Evolutionary conservation across 1,140 invertebrate genomes (phyloP).

Genomic region (Antheraea mylitta): DNA sequence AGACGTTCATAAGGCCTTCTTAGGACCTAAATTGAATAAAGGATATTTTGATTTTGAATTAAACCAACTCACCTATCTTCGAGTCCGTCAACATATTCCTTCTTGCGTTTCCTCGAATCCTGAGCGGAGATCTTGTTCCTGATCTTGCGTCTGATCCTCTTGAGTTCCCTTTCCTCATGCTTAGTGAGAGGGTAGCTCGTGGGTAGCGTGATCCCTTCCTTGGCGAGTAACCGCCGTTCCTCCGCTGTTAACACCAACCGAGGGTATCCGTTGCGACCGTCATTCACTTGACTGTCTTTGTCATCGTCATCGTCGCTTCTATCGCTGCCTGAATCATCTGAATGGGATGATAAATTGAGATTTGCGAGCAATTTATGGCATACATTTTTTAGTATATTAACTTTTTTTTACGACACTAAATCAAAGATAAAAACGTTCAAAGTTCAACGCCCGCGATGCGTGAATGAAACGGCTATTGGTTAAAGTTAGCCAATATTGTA

Average conservation of each 20-base stretch:
- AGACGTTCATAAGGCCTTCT: too few species aligned
- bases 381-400: too few species aligned
- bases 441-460: neutral
- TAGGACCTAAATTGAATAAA: too few species aligned
- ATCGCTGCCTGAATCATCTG: conserved; percentile 72
- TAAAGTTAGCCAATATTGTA: too few species aligned
- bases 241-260: conserved; percentile 85
- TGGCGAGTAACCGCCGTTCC: conserved; percentile 88
- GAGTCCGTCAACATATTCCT: conserved; percentile 95
- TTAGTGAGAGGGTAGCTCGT: conserved; percentile 92
- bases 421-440: neutral
- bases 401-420: too few species aligned
- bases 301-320: conserved; percentile 73
- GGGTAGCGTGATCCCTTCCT: conserved; percentile 91
- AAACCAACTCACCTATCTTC: conserved; percentile 83
- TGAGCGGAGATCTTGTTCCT: conserved; percentile 97
- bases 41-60: too few species aligned
- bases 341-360: conserved; percentile 18
- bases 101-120: conserved; percentile 95
- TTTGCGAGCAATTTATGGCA: conserved; percentile 1
- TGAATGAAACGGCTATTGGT: too few species aligned
- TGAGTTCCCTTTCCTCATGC: conserved; percentile 92
- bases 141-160: conserved; percentile 94
- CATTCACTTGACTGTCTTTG: conserved; percentile 46
- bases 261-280: conserved; percentile 77